Evolutionary conservation across 2,113 vertebrate genomes (phyloP).

Genomic region (Pterocles gutturalis): DNA sequence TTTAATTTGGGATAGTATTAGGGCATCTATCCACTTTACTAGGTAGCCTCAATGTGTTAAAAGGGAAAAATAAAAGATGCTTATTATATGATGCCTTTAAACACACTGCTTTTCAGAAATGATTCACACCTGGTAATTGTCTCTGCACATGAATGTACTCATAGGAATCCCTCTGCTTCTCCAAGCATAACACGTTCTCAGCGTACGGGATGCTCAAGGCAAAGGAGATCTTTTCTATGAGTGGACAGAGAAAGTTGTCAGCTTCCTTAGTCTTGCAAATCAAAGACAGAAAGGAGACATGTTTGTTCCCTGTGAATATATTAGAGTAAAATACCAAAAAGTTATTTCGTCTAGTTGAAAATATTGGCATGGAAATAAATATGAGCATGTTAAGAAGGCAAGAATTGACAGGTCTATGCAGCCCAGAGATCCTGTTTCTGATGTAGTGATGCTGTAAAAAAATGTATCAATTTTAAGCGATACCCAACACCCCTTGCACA

Average conservation of each 20-base stretch:
- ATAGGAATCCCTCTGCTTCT: not conserved
- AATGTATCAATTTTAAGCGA: not conserved
- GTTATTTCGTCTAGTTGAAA: not conserved
- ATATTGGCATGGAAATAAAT: constrained; percentile 1
- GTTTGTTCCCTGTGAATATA: not conserved
- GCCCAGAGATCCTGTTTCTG: not conserved
- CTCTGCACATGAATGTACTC: not conserved
- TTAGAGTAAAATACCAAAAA: not conserved
- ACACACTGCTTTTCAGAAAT: not conserved
- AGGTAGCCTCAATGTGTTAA: not conserved
- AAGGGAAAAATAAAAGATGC: not conserved
- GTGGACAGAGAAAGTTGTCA: not conserved
- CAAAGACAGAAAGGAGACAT: not conserved
- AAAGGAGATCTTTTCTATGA: not conserved
- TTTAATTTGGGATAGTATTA: not conserved
- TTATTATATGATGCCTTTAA: not conserved
- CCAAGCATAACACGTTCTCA: not conserved
- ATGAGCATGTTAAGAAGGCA: not conserved
- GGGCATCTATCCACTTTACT: not conserved
- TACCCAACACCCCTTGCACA: not conserved
- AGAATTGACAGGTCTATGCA: not conserved
- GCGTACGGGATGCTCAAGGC: not conserved
- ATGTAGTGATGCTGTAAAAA: not conserved
- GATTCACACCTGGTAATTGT: not conserved
- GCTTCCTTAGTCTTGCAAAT: not conserved